Base-by-base conservation (phyloP, 1,140 invertebrate species). In the Rhopalosiphum maidis region DNA sequence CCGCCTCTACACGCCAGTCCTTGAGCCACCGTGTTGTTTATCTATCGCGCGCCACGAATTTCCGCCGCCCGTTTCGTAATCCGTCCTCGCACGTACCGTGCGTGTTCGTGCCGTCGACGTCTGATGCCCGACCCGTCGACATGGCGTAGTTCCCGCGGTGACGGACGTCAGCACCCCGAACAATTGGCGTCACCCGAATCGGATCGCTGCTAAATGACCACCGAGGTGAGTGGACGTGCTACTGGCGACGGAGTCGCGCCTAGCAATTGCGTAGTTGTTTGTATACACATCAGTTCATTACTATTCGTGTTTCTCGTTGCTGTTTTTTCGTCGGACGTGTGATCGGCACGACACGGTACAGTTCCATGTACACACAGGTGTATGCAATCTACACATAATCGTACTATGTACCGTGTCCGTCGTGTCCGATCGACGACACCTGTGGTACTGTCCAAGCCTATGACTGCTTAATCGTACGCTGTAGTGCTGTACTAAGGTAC, bases 1-100 rank as follows among this genome's bases (percentile, higher is more conserved):
- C 23, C 91, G 23, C n/a, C 91, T 85, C 60, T 46, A 30, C 51
- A 37, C 37, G 88, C 54, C 43, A 93, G 91, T 83, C 91, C 91
- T 93, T 85, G 91, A 93, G 37, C 54, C 37, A 41, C 15, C 37
- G 60, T 48, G 90, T 92, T 92, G 90, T 92, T 92, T 92, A 93
- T 93, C n/a, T 11, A 41, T 85, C 83, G 37, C 83, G 35, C 30
- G 46, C 88, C 35, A 41, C 88, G 88, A 77, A 77, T 88, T 87
- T 43, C 46, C 48, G 48, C 21, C 18, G n/a, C 35, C 21, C n/a
- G 87, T 89, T 55, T 22, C 88, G 46, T n/a, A 30, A 41, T 21
- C n/a, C 87, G 89, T 90, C n/a, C 6, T 90, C 25, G 55, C 41
- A 2, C 25, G 37, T n/a, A 8, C 41, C n/a, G 54, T 89, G 87